A percentile compares a stretch with the other conserved stretches of the same genome.
Evolutionary conservation across 2,888 invertebrate genomes (phyloP).

Genomic region (Erpobdella octoculata): DNA sequence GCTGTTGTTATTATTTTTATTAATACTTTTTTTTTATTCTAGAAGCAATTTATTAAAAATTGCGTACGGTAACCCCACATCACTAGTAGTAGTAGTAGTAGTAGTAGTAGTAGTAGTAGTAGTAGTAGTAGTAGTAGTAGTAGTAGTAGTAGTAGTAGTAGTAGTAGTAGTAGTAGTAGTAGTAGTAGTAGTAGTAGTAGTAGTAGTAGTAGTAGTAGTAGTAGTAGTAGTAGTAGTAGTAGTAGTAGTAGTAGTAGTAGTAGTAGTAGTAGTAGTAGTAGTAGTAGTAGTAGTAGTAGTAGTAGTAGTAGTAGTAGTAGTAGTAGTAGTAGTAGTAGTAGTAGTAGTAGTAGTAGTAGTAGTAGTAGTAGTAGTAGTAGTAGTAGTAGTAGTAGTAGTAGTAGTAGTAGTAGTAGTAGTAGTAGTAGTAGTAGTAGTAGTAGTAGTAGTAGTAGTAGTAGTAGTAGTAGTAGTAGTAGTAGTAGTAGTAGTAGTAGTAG

Average conservation of each 20-base stretch:
- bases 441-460: constrained; percentile 29
- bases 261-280: constrained; percentile 21
- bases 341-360: constrained; percentile 14
- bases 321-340: constrained; percentile 27
- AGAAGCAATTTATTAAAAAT: not conserved
- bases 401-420: constrained; percentile 29
- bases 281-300: constrained; percentile 25
- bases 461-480: constrained; percentile 26
- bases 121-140: constrained; percentile 2
- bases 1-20: not conserved
- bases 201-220: constrained; percentile 1
- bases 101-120: constrained; percentile 7
- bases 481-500: constrained; percentile 1
- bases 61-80: not conserved
- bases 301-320: constrained; percentile 26
- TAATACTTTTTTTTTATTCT: not conserved
- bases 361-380: constrained; percentile 20
- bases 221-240: constrained; percentile 1
- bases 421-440: constrained; percentile 29
- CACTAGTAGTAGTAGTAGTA: not conserved
- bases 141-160: not conserved
- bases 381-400: constrained; percentile 29
- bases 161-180: not conserved
- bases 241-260: not conserved
- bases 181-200: constrained; percentile 1